Evolutionary conservation across 1,140 invertebrate genomes (phyloP), one percentile per base, ranked within the genome.

Genomic region (Battus philenor): DNA sequence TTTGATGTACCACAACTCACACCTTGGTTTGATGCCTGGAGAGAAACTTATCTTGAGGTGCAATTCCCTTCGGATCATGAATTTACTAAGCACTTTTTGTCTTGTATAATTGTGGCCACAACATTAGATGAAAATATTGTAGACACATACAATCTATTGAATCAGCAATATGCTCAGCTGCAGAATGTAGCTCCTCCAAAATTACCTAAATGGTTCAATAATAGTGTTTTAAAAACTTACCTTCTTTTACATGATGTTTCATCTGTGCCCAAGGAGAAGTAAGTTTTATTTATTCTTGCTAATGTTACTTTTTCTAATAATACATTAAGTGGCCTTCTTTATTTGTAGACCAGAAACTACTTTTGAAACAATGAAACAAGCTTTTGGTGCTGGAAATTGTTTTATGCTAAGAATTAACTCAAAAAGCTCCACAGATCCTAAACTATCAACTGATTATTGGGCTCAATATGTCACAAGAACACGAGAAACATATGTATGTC

Each of bases 21-120:
- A 17, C 94, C 96, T n/a, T 99, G 97, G 97, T 98, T 95, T 87
- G 96, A 98, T 75, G 89, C 92, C n/a, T 99, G 96, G 94, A 89
- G 96, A 67, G 94, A 97, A 65, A 93, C 91, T 15, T 98, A 98
- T 83, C 88, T 98, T 10, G 92, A 93, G 67, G 92, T 97, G 1
- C 92, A 96, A 72, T 95, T 93, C 70, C 93, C 95, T 24, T 95
- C 94, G 8, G 96, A 98, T 68, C 96, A 98, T 88, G 97, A 99
- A 86, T 98, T 97, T 71, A 94, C 95, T 0, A 95, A 95, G 68
- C 96, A 98, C 86, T 95, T 95, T 83, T 67, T 98, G n/a, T 94
- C 93, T 10, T 98, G 97, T 87, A 89, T 94, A 56, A 91, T 97
- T 55, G 94, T 97, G 4, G 91, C 95, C 9, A 94, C 94, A 6